Evolutionary conservation across 1,140 invertebrate species (phyloP).

Genomic region (Drosophila murphyi): DNA sequence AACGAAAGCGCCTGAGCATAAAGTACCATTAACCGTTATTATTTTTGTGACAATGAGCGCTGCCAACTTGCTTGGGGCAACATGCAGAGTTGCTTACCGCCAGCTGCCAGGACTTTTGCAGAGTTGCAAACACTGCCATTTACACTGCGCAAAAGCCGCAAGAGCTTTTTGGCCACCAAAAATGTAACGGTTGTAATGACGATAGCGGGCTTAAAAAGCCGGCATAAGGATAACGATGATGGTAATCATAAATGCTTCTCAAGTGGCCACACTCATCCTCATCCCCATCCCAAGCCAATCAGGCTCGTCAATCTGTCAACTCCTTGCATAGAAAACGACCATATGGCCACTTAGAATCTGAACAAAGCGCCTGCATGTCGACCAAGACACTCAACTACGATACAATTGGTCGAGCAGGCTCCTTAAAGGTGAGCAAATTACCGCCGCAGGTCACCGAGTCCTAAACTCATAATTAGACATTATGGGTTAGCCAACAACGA

Average conservation of each 20-base stretch:
- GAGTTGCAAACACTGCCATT: conserved; percentile 49
- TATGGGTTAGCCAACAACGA: conserved; percentile 15
- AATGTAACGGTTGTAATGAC: conserved; percentile 9
- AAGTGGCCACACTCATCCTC: conserved; percentile 45
- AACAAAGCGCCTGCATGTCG: conserved; percentile 70
- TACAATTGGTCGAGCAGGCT: conserved; percentile 34
- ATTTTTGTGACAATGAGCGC: conserved; percentile 41
- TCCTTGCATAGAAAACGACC: conserved; percentile 42
- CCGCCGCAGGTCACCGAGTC: conserved; percentile 43
- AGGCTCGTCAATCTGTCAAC: conserved; percentile 69
- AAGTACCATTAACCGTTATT: conserved; percentile 68
- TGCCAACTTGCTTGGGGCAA: conserved; percentile 50
- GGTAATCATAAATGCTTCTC: conserved; percentile 55
- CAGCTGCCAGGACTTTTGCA: conserved; percentile 45
- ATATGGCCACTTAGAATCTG: conserved; percentile 55
- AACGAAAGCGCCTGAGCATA: conserved; percentile 29
- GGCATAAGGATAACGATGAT: conserved; percentile 40
- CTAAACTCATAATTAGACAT: conserved; percentile 47
- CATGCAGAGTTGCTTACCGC: conserved; percentile 52
- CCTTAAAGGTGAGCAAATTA: conserved; percentile 74
- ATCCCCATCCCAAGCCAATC: conserved; percentile 50
- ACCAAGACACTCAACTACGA: conserved; percentile 16
- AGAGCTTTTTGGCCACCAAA: conserved; percentile 59
- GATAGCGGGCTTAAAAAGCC: conserved; percentile 19
- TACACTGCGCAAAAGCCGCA: conserved; percentile 43